Percentiles rank a stretch among this genome's conserved stretches.
Conservation (phyloP, 2,797 vertebrate genomes). For the Lophotriccus pileatus region DNA sequence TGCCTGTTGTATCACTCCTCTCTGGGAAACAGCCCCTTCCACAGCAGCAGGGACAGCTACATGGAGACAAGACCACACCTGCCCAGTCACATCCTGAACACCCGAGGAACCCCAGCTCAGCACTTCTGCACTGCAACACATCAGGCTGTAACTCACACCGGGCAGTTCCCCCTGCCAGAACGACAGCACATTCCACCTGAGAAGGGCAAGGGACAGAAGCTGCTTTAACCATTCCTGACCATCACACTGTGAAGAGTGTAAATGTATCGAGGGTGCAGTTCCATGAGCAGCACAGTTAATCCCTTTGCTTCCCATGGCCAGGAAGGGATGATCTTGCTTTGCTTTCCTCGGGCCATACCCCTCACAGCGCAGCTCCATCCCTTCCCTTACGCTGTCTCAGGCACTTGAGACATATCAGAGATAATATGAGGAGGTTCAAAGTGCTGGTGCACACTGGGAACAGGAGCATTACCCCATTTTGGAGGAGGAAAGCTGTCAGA, state of each 20-base stretch:
- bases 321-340: neutral
- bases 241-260: neutral
- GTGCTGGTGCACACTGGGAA: neutral
- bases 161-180: neutral
- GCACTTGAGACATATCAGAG: neutral
- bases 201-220: neutral
- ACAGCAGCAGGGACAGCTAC: neutral
- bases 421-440: neutral
- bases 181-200: neutral
- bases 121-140: neutral
- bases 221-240: neutral
- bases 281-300: neutral
- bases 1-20: neutral
- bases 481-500: neutral
- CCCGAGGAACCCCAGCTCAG: neutral
- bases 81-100: neutral
- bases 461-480: neutral
- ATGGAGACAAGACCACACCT: fast-evolving
- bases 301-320: neutral
- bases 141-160: neutral
- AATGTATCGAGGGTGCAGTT: neutral
- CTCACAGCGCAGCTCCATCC: neutral
- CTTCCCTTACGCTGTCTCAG: neutral
- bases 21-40: neutral
- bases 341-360: neutral